Conservation (phyloP, 1,140 invertebrate species). For the Atta texana region DNA sequence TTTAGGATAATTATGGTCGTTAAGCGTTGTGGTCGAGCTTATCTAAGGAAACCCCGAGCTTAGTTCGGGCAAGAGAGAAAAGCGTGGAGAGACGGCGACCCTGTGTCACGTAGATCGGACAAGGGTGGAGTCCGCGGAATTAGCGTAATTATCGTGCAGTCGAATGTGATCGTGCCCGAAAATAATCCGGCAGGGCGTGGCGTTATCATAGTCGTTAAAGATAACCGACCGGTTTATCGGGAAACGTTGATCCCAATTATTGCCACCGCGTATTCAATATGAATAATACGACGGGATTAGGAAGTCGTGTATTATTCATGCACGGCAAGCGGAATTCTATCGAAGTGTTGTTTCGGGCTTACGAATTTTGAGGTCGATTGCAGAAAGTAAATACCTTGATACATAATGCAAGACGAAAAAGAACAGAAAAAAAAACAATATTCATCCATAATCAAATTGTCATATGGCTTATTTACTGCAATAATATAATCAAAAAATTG, state of each 20-base stretch:
- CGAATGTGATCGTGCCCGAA: conserved; percentile 4
- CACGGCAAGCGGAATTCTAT: background rate
- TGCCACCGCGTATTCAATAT: conserved; percentile 30
- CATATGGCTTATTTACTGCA: too few relatives aligned
- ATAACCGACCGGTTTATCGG: conserved; percentile 69
- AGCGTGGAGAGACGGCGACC: background rate
- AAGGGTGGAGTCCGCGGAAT: conserved; percentile 64
- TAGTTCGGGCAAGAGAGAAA: conserved; percentile 43
- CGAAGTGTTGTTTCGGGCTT: background rate
- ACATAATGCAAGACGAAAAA: background rate
- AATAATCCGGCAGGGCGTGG: conserved; percentile 40
- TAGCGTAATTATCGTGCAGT: conserved; percentile 74
- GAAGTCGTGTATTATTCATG: conserved; percentile 50
- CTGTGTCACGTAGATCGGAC: conserved; percentile 59
- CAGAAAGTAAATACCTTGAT: background rate
- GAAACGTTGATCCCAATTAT: conserved; percentile 67
- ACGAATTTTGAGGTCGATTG: conserved; percentile 1
- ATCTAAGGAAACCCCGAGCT: conserved; percentile 70
- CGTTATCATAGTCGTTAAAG: conserved; percentile 60
- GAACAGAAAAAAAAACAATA: background rate
- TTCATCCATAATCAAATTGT: background rate
- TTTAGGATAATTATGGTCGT: conserved; percentile 74
- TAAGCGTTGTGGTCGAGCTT: conserved; percentile 67
- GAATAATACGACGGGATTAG: conserved; percentile 65
- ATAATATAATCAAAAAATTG: too few relatives aligned